Percentiles rank a stretch among this genome's conserved stretches.
These are phyloP conservation scores for Tuta absoluta DNA, from an alignment of 2,888 invertebrate species.

Conservation along the genomic window DNA sequence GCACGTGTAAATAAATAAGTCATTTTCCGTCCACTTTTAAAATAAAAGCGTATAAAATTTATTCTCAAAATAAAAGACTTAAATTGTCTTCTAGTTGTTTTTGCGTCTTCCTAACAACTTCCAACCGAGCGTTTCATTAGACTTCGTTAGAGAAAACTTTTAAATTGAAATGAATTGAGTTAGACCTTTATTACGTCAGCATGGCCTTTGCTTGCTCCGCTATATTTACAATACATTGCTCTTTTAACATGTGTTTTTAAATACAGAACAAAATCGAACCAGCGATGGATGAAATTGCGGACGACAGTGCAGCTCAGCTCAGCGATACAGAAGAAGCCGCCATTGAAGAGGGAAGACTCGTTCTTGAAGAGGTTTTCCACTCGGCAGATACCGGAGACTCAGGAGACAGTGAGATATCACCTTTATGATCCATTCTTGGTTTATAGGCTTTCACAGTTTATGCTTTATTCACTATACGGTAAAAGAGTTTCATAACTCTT, in stretches of 20 bases:
- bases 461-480: background rate
- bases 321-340: conserved; percentile 93
- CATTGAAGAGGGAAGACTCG: conserved; percentile 94
- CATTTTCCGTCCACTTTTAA: background rate
- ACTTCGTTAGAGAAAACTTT: conserved; percentile 21
- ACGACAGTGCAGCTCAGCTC: conserved; percentile 96
- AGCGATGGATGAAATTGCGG: conserved; percentile 97
- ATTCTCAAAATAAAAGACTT: background rate
- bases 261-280: conserved; percentile 94
- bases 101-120: conserved; percentile 16
- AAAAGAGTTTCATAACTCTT: background rate
- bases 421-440: background rate
- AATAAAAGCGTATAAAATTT: background rate
- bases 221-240: conserved; percentile 17
- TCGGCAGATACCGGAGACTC: conserved; percentile 92
- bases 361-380: conserved; percentile 97
- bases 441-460: background rate
- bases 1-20: conserved; percentile 59
- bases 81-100: conserved; percentile 12
- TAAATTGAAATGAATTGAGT: conserved; percentile 6
- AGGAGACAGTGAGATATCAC: conserved; percentile 84
- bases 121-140: conserved; percentile 15
- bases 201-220: conserved; percentile 55
- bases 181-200: conserved; percentile 36
- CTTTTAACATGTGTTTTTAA: conserved; percentile 37